Conservation (phyloP, 2,113 vertebrate species). For the Leuciscus idus region DNA sequence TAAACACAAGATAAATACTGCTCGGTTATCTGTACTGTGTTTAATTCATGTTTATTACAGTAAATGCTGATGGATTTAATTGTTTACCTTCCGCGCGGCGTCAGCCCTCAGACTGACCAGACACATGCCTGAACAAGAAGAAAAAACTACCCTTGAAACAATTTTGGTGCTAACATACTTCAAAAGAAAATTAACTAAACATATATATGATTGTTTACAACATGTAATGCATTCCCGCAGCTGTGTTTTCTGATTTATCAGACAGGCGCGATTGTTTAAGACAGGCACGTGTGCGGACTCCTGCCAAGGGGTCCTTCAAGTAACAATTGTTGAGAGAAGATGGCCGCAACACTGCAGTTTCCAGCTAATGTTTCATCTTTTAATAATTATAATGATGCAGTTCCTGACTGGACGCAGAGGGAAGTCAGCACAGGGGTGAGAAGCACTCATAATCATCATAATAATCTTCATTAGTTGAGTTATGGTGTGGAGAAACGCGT, state of each 20-base stretch:
- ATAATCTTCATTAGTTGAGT: background rate
- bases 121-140: background rate
- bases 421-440: slow-evolving; percentile 83
- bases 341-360: slow-evolving; percentile 63
- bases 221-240: background rate
- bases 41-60: background rate
- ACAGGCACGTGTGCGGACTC: background rate
- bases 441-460: rapidly evolving
- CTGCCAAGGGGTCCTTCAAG: background rate
- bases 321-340: slow-evolving; percentile 44
- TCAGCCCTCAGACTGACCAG: background rate
- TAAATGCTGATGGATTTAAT: background rate
- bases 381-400: slow-evolving; percentile 61
- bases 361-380: slow-evolving; percentile 40
- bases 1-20: background rate
- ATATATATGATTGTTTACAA: background rate
- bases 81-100: slow-evolving; percentile 9
- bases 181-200: background rate
- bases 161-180: background rate
- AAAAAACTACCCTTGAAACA: background rate
- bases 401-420: slow-evolving; percentile 69
- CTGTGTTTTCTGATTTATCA: background rate
- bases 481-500: background rate
- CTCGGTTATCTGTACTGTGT: rapidly evolving
- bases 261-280: background rate